Conservation (phyloP, 2,888 invertebrate genomes). For the Agonopterix alstromeriana region DNA sequence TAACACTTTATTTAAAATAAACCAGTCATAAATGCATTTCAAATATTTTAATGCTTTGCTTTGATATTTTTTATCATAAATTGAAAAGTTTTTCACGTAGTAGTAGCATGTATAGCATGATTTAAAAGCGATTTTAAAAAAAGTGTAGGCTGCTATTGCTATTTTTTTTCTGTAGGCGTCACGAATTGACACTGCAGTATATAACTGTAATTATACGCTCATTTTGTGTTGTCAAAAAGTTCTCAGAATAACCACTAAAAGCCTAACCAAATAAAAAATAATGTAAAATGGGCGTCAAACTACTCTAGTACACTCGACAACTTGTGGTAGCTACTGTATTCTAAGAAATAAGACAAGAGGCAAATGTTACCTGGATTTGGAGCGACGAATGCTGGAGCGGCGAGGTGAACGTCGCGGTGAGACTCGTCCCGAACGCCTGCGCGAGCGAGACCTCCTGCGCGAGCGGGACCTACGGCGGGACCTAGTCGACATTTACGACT, state of each 20-base stretch:
- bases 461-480: constrained; percentile 63
- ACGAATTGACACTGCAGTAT: no score
- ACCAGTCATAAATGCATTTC: no score
- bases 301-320: not conserved
- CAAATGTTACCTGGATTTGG: constrained; percentile 46
- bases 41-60: no score
- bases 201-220: no score
- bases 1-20: not conserved
- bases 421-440: constrained; percentile 52
- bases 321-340: not conserved
- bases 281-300: not conserved
- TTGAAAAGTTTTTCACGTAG: no score
- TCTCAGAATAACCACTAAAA: not conserved
- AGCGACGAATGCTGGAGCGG: constrained; percentile 46
- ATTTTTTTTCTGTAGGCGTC: no score
- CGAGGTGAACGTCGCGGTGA: constrained; percentile 58
- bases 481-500: constrained; percentile 21
- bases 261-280: not conserved
- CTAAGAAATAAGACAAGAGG: not conserved
- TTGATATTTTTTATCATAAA: no score
- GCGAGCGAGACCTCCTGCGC: constrained; percentile 54
- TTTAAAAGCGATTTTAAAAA: no score
- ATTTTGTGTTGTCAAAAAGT: no score
- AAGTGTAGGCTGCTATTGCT: no score
- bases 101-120: no score